Evolutionary conservation across 2,113 vertebrate genomes (phyloP).

Genomic region (Alouatta palliata): DNA sequence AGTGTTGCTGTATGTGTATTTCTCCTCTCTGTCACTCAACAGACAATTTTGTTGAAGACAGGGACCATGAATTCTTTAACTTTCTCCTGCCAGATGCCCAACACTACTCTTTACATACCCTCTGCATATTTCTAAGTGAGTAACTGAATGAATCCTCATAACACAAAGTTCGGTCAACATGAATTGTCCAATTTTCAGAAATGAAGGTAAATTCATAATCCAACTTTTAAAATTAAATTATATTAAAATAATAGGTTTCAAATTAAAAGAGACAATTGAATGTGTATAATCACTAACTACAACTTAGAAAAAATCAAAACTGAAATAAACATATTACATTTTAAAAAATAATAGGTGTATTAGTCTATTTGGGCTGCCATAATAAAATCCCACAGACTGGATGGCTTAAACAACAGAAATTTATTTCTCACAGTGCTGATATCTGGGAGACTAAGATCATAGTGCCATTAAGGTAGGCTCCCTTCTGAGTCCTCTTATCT

Average conservation of each 20-base stretch:
- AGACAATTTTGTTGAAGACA: neutral
- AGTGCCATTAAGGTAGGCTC: neutral
- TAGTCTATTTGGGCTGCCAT: neutral
- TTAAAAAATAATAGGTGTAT: neutral
- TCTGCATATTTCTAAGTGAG: neutral
- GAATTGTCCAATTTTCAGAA: neutral
- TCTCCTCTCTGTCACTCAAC: neutral
- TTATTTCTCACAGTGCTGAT: neutral
- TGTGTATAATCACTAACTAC: neutral
- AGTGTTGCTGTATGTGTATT: neutral
- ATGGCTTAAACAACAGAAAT: neutral
- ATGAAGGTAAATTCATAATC: conserved; percentile 4
- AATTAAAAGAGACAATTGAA: neutral
- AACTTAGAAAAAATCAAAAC: conserved; percentile 11
- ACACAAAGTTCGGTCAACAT: neutral
- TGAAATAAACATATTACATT: neutral
- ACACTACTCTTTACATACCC: neutral
- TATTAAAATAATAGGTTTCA: neutral
- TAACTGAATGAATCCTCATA: neutral
- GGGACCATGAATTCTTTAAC: neutral
- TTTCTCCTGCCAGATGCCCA: neutral
- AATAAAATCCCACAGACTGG: neutral
- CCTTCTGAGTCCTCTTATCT: neutral
- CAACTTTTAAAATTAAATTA: neutral
- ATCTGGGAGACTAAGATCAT: neutral